Base-by-base conservation (phyloP, 2,113 vertebrate genomes). In the Hippocampus barbouri region DNA sequence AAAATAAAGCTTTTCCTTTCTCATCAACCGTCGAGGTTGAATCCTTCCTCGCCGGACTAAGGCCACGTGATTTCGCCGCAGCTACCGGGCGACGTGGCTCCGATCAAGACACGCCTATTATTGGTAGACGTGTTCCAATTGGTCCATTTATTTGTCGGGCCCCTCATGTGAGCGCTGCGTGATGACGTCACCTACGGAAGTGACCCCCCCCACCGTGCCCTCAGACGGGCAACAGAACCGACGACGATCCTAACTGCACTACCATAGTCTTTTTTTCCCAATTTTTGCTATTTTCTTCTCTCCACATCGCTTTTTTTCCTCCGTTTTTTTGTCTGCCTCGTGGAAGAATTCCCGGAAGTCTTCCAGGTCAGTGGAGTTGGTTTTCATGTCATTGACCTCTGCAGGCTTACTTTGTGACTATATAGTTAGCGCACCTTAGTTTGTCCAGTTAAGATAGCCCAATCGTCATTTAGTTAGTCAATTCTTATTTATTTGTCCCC, bases 371-470 rank as follows among this genome's bases (percentile, higher is more conserved):
- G 63, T 65, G 10, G 11, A 65, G 25, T 51, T 25, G 47, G 66
- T 12, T 2, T 61, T n/a, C 45, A 54, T 61, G 54, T 45, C 41
- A 23, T 21, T 80, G 86, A 82, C 82, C 83, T 87, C 80, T 87
- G 81, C 51, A 64, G 71, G n/a, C 38, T 43, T 59, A 7, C 20
- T 8, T 15, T 16, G 21, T 61, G 12, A 53, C 51, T n/a, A 21
- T 2, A 8, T 51, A 54, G 20, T n/a, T 54, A 8, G 51, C 21
- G 2, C 53, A 54, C 5, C 15, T 51, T 51, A 51, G 47, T 18
- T 51, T 51, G 16, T 51, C 5, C 16, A 45, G 10, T 45, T 45
- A 12, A 14, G 12, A 38, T 38, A 38, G 1, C 34, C 43, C 12
- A 45, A 45, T 2, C 43, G 43, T 12, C 43, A 27, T 34, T 34